Conservation (phyloP, 2,113 vertebrate genomes). For the Ammodytes dubius region DNA sequence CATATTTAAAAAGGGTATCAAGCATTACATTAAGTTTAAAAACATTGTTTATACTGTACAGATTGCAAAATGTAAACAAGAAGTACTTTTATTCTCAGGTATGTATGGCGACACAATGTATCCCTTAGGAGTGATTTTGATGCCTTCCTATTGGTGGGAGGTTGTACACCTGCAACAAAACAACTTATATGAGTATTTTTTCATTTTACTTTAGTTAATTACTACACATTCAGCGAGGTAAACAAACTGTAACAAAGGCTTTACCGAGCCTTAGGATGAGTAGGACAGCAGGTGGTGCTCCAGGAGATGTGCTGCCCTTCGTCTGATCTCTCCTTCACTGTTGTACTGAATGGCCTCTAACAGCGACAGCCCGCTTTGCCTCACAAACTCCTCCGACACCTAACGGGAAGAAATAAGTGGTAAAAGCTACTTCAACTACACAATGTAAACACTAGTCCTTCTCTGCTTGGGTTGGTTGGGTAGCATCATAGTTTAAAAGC, state of each 20-base stretch:
- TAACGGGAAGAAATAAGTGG: conserved; percentile 43
- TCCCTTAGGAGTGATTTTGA: neutral
- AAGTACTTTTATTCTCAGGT: neutral
- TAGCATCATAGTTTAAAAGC: neutral
- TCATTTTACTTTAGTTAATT: neutral
- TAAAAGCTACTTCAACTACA: neutral
- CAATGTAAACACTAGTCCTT: neutral
- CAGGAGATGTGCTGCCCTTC: conserved; percentile 80
- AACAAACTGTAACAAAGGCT: neutral
- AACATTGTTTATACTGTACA: neutral
- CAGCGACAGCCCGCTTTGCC: conserved; percentile 81
- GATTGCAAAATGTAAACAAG: conserved; percentile 3
- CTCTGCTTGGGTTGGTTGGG: neutral
- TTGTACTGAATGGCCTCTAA: conserved; percentile 87
- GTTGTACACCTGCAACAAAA: conserved; percentile 52
- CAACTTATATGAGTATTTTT: neutral
- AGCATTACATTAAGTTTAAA: conserved; percentile 6
- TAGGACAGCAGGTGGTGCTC: conserved; percentile 67
- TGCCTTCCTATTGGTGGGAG: neutral
- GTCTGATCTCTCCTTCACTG: conserved; percentile 84
- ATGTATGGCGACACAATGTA: neutral
- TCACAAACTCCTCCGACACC: conserved; percentile 86
- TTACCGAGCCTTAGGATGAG: conserved; percentile 28
- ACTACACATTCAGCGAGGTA: rapidly evolving
- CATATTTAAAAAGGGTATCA: neutral